Conservation (phyloP, 1,140 invertebrate species). For the Anastrepha ludens region DNA sequence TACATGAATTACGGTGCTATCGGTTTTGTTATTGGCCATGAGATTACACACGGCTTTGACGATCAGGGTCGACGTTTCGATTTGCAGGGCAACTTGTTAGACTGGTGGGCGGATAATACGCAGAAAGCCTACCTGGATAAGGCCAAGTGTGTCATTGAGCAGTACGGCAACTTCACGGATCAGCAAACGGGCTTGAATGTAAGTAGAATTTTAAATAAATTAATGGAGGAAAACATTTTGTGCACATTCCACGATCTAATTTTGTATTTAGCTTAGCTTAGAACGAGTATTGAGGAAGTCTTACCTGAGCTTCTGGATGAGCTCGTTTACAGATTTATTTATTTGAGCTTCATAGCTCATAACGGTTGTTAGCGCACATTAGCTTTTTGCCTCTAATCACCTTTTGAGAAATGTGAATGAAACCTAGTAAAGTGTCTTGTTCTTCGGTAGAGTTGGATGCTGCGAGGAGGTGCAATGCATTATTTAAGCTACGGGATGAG, state of each 20-base stretch:
- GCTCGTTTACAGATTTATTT: too few species aligned
- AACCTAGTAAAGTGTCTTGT: too few species aligned
- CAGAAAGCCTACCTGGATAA: conserved; percentile 85
- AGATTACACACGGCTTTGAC: conserved; percentile 96
- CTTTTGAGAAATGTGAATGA: too few species aligned
- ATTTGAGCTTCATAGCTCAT: too few species aligned
- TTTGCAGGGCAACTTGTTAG: conserved; percentile 87
- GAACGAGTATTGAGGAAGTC: too few species aligned
- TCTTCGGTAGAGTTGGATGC: too few species aligned
- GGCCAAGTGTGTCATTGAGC: conserved; percentile 90
- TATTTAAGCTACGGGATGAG: background rate
- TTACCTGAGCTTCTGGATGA: too few species aligned
- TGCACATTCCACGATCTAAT: too few species aligned
- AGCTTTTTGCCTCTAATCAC: too few species aligned
- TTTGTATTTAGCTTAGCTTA: too few species aligned
- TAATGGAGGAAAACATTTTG: too few species aligned
- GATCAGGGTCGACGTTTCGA: conserved; percentile 93
- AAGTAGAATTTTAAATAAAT: conserved; percentile 60
- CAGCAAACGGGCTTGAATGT: conserved; percentile 83
- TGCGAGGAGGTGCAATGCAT: background rate
- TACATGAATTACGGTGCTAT: conserved; percentile 96
- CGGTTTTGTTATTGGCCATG: conserved; percentile 94
- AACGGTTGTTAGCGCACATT: too few species aligned
- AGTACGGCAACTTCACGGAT: conserved; percentile 89
- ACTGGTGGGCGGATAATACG: conserved; percentile 89